Evolutionary conservation across 1,140 invertebrate genomes (phyloP).

Genomic region (Scaptomyza hsui): DNA sequence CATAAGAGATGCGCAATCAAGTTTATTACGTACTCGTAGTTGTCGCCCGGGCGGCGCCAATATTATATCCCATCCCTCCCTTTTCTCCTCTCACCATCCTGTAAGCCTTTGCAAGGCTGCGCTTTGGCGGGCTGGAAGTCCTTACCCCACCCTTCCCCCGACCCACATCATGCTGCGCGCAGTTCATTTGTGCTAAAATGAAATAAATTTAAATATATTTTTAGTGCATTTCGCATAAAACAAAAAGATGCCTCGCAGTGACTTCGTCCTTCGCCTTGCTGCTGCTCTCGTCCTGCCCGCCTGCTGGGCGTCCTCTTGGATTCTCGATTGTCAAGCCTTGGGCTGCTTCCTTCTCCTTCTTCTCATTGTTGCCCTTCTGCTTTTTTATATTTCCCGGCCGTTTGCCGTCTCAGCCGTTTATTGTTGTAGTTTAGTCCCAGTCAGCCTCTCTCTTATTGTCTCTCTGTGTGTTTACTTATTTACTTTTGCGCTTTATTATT

Average conservation of each 20-base stretch:
- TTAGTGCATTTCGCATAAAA: slow-evolving; percentile 82
- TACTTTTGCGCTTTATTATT: slow-evolving; percentile 82
- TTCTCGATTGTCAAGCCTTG: slow-evolving; percentile 51
- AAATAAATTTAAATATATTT: slow-evolving; percentile 83
- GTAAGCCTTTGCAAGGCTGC: slow-evolving; percentile 49
- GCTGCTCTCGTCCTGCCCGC: neutral
- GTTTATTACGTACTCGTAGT: slow-evolving; percentile 68
- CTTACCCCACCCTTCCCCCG: neutral
- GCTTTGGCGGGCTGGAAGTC: slow-evolving; percentile 32
- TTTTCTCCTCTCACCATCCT: neutral
- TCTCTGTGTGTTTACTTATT: slow-evolving; percentile 80
- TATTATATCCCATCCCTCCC: slow-evolving; percentile 26
- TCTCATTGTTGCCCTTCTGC: neutral
- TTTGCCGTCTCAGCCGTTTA: slow-evolving; percentile 77
- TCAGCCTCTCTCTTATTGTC: slow-evolving; percentile 15
- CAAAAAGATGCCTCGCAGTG: slow-evolving; percentile 75
- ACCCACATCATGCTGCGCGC: slow-evolving; percentile 47
- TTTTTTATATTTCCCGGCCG: slow-evolving; percentile 79
- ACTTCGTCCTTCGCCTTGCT: slow-evolving; percentile 2
- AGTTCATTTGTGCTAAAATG: slow-evolving; percentile 79
- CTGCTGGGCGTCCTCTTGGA: slow-evolving; percentile 10
- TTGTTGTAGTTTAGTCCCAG: slow-evolving; percentile 72
- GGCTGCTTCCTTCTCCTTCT: slow-evolving; percentile 14
- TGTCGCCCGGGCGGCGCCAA: slow-evolving; percentile 73
- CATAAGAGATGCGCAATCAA: slow-evolving; percentile 78